phyloP scores from a whole-genome alignment of 2,113 vertebrate genomes.

The Brachypodius melanocephalos region DNA sequence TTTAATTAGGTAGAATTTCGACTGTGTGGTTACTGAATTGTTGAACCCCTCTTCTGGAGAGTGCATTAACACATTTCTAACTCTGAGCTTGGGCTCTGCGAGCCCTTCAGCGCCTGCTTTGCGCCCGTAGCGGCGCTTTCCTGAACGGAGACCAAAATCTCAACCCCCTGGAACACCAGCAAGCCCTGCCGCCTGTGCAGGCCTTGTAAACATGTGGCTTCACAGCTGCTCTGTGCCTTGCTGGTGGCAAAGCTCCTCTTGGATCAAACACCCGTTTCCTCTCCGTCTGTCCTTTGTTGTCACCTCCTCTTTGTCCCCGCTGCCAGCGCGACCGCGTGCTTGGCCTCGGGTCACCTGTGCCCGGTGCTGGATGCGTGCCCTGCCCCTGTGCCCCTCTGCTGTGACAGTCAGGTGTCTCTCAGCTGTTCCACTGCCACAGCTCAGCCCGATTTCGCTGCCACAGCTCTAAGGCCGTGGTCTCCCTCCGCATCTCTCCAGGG shows the following conservation, averaged over 20 bases:
- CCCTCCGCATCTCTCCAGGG: background rate
- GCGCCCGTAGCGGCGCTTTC: background rate
- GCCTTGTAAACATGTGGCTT: background rate
- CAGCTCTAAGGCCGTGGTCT: background rate
- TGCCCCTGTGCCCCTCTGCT: background rate
- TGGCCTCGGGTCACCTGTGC: background rate
- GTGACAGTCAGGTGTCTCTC: background rate
- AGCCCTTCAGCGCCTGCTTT: background rate
- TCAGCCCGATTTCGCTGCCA: background rate
- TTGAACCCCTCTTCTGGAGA: background rate
- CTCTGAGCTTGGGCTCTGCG: background rate
- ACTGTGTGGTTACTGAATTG: accelerated
- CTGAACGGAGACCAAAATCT: background rate
- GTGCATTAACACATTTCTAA: background rate
- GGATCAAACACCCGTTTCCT: background rate
- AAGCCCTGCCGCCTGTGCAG: background rate
- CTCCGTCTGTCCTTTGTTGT: background rate
- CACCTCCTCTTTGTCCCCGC: background rate
- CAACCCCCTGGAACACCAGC: background rate
- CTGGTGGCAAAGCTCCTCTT: background rate
- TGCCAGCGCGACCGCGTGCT: background rate
- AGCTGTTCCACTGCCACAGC: background rate
- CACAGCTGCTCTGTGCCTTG: background rate
- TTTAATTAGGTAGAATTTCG: background rate
- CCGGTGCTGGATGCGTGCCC: background rate